Evolutionary conservation across 2,797 vertebrate species (phyloP).

Genomic region (Myotis vivesi): DNA sequence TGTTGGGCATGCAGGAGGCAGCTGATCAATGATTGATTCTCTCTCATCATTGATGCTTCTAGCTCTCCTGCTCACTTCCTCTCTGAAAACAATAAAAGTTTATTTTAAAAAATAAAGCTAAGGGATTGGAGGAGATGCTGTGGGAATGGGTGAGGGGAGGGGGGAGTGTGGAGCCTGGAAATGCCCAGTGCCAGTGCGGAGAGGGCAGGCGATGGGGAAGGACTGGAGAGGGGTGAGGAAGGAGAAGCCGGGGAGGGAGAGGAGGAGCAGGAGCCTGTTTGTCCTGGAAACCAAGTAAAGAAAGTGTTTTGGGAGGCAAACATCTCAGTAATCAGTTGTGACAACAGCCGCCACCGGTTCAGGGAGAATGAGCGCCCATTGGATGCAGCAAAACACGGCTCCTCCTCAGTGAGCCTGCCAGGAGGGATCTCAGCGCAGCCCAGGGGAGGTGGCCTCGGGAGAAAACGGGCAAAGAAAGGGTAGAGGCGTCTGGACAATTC

Average conservation of each 20-base stretch:
- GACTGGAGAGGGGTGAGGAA: fast-evolving
- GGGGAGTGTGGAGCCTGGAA: background rate
- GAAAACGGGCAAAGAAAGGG: background rate
- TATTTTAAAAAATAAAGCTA: no score
- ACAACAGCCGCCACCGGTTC: background rate
- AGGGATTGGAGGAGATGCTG: background rate
- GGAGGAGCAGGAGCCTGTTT: background rate
- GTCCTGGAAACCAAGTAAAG: background rate
- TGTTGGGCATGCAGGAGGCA: no score
- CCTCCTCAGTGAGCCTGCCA: background rate
- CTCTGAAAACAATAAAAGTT: no score
- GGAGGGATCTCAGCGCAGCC: no score
- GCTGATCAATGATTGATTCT: no score
- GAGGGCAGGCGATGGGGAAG: background rate
- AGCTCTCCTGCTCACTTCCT: no score
- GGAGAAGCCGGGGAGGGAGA: no score
- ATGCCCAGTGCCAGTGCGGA: fast-evolving
- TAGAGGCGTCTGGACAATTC: background rate
- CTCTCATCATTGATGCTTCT: no score
- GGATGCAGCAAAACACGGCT: background rate
- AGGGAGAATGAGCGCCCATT: fast-evolving
- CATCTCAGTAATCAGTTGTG: background rate
- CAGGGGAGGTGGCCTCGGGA: background rate
- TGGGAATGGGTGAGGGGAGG: fast-evolving
- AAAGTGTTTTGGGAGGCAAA: background rate